Base-by-base conservation (phyloP, 1,140 invertebrate genomes). In the Macrobrachium nipponense region DNA sequence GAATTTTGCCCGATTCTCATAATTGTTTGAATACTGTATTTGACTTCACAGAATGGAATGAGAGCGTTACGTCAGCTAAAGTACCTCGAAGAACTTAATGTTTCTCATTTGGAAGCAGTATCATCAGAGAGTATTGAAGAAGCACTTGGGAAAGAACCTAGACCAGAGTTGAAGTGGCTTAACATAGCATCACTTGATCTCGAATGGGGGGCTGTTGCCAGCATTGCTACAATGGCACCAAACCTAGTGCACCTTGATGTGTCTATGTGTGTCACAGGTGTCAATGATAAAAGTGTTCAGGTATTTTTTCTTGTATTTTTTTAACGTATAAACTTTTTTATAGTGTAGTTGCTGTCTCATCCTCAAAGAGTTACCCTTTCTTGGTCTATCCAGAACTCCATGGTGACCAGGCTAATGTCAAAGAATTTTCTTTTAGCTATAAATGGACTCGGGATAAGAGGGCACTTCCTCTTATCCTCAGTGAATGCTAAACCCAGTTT, bases 21-120 rank as follows among this genome's bases (percentile, higher is more conserved):
- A 51, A 51, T 51, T 51, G 51, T 51, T 51, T 51, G 8, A 51
- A 17, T 0, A 77, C 5, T 60, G 17, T 27, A 5, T 11, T 77
- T 77, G 14, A n/a, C 44, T 27, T 60, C 66, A 7, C 81, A 87
- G 86, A 64, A 79, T 75, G 93, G 94, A 5, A 91, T 94, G 12
- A 88, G 90, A 14, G 91, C 93, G 87, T 90, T 95, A 60, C 86
- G 91, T 59, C 92, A 93, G 59, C 89, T 95, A 10, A 91, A 91
- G 72, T 91, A 92, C 43, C 89, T 96, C 6, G 92, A 92, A 87
- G 89, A 90, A 17, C 88, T 96, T 27, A 94, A 95, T 89, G 93
- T 95, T 18, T 94, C 94, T 0, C 93, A 94, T 87, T 94, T 94
- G 90, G 93, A 94, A 90, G 90, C 93, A 78, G 91, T 95, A n/a